phyloP scores from a whole-genome alignment of 1,140 invertebrate genomes.

The Popillia japonica region DNA sequence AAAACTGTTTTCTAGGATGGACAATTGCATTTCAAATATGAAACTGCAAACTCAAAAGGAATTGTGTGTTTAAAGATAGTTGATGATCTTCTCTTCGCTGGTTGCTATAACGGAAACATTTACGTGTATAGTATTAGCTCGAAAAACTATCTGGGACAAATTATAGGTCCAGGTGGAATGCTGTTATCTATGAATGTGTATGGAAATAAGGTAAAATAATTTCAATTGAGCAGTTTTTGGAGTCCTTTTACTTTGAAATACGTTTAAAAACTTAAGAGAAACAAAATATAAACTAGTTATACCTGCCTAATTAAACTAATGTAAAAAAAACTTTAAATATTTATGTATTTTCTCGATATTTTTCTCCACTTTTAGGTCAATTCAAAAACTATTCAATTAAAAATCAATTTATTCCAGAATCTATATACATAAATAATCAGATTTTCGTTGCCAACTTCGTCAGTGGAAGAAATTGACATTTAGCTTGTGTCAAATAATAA shows the following conservation, averaged over 20 bases:
- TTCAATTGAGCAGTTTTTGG: neutral
- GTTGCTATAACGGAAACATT: slow-evolving; percentile 67
- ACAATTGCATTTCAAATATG: slow-evolving; percentile 61
- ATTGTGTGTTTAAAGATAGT: slow-evolving; percentile 66
- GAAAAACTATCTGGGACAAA: slow-evolving; percentile 59
- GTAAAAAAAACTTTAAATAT: no score
- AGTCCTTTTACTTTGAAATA: neutral
- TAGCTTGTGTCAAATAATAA: no score
- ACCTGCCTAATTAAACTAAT: no score
- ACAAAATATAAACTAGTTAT: no score
- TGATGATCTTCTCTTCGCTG: slow-evolving; percentile 63
- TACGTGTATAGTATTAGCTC: slow-evolving; percentile 63
- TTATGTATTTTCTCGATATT: no score
- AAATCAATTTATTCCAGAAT: no score
- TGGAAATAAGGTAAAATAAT: slow-evolving; percentile 60
- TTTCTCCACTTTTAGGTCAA: no score
- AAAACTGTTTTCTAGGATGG: slow-evolving; percentile 60
- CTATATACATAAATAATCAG: no score
- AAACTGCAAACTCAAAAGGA: slow-evolving; percentile 61
- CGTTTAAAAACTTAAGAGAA: no score
- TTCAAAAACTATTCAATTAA: no score
- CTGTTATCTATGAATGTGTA: slow-evolving; percentile 65
- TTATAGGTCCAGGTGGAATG: slow-evolving; percentile 65
- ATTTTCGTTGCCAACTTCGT: no score
- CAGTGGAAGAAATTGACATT: no score